Evolutionary conservation across 2,113 vertebrate genomes (phyloP).

Genomic region (Nothobranchius kuhntae): DNA sequence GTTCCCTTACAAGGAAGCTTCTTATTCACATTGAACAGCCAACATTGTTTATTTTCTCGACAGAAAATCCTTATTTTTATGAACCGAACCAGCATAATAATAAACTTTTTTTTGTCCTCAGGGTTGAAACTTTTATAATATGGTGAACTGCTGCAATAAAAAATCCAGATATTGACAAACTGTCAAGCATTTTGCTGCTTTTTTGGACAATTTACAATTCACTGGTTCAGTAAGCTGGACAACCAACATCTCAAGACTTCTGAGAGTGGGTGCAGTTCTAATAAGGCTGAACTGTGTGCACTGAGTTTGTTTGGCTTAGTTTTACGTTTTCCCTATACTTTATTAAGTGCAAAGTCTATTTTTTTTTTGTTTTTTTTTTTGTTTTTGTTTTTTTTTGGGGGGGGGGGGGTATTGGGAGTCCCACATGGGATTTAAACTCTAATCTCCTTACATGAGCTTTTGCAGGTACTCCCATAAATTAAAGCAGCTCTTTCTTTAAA

Average conservation of each 20-base stretch:
- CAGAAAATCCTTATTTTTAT: constrained; percentile 6
- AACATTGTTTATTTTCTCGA: constrained; percentile 9
- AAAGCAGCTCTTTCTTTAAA: background rate
- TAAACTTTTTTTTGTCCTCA: constrained; percentile 17
- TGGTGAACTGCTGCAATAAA: constrained; percentile 44
- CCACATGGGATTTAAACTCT: background rate
- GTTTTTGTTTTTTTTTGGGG: too few relatives aligned
- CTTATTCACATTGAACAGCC: constrained; percentile 11
- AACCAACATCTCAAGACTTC: constrained; percentile 5
- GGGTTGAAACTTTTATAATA: constrained; percentile 48
- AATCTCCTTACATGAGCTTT: background rate
- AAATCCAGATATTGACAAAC: constrained; percentile 56
- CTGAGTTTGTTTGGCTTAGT: constrained; percentile 2
- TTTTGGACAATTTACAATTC: constrained; percentile 47
- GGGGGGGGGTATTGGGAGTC: background rate
- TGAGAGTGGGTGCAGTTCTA: constrained; percentile 9
- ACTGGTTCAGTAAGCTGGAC: constrained; percentile 27
- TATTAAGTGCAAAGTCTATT: background rate
- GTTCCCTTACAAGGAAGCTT: background rate
- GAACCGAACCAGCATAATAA: constrained; percentile 33
- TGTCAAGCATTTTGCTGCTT: constrained; percentile 33
- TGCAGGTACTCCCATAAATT: constrained; percentile 14
- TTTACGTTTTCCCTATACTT: background rate
- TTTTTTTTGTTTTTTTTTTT: background rate
- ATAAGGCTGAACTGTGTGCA: background rate